These are phyloP conservation scores for Hypothenemus hampei DNA, from an alignment of 1,140 invertebrate genomes.

Conservation along the genomic window DNA sequence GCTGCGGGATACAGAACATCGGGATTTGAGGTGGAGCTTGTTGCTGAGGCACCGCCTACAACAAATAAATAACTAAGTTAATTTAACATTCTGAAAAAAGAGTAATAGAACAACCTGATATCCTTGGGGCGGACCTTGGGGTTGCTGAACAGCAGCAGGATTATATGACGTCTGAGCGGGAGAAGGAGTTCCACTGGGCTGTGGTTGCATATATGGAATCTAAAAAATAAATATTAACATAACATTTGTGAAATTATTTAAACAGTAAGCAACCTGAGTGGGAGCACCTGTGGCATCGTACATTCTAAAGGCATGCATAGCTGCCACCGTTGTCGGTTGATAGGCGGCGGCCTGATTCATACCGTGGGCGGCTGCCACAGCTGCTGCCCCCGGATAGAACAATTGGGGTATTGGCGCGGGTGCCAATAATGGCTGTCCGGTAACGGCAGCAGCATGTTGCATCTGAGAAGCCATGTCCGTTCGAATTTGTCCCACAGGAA, in stretches of 20 bases:
- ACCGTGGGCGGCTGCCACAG: conserved; percentile 57
- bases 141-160: conserved; percentile 48
- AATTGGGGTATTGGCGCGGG: conserved; percentile 63
- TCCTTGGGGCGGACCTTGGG: conserved; percentile 48
- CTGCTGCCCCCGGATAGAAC: conserved; percentile 50
- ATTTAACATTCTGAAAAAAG: neutral
- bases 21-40: conserved; percentile 50
- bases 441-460: conserved; percentile 68
- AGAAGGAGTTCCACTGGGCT: conserved; percentile 58
- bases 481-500: conserved; percentile 54
- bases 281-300: conserved; percentile 27
- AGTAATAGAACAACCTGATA: conserved; percentile 35
- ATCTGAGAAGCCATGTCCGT: conserved; percentile 64
- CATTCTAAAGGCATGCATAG: conserved; percentile 26
- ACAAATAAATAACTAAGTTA: neutral
- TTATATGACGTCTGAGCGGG: conserved; percentile 59
- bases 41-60: conserved; percentile 3
- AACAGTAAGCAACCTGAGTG: too few species aligned
- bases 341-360: conserved; percentile 39
- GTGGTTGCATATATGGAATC: conserved; percentile 61
- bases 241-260: too few species aligned
- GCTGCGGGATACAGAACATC: conserved; percentile 54
- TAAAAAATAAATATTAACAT: conserved; percentile 39
- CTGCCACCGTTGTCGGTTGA: conserved; percentile 14
- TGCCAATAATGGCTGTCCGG: conserved; percentile 76